Evolutionary conservation across 1,140 invertebrate genomes (phyloP), one percentile per base, ranked within the genome.

Genomic region (Cyrtorhinus lividipennis): DNA sequence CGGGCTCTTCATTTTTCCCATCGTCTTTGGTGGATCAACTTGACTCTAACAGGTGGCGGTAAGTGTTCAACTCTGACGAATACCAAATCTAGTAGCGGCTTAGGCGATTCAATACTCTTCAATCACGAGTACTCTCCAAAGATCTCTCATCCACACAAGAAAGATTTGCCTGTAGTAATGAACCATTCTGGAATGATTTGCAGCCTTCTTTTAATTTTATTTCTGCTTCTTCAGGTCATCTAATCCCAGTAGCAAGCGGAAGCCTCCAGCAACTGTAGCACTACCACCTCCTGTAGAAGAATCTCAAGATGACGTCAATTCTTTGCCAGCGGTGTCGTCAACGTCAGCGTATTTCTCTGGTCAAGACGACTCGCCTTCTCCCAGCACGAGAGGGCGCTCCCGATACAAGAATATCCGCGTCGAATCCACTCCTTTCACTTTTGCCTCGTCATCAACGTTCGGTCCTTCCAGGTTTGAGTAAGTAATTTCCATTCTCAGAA

Each of bases 31-130:
- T 65, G n/a, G 67, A 66, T 24, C 65, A 66, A 30, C 44, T 67
- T 20, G 57, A 65, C 45, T 45, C 62, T 2, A 65, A 68, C 48
- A 62, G 65, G 30, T 68, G 67, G 67, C 62, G 63, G 62, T 61
- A 63, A 56, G 48, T 53, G n/a, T 44, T 20, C n/a, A 27, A 23
- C 60, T 62, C 27, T 30, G n/a, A n/a, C n/a, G n/a, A n/a, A n/a
- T n/a, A n/a, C 38, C 2, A 5, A 56, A 27, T 62, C n/a, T n/a
- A n/a, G n/a, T n/a, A n/a, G n/a, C n/a, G n/a, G n/a, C n/a, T n/a
- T n/a, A n/a, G n/a, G n/a, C n/a, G n/a, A n/a, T n/a, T n/a, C n/a
- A n/a, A n/a, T n/a, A n/a, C n/a, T n/a, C n/a, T n/a, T n/a, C n/a
- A n/a, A n/a, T n/a, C n/a, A n/a, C n/a, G n/a, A n/a, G n/a, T n/a